Percentiles rank a stretch among this genome's conserved stretches.
Conservation (phyloP, 2,888 invertebrate genomes). For the Drosophila pseudotakahashii region DNA sequence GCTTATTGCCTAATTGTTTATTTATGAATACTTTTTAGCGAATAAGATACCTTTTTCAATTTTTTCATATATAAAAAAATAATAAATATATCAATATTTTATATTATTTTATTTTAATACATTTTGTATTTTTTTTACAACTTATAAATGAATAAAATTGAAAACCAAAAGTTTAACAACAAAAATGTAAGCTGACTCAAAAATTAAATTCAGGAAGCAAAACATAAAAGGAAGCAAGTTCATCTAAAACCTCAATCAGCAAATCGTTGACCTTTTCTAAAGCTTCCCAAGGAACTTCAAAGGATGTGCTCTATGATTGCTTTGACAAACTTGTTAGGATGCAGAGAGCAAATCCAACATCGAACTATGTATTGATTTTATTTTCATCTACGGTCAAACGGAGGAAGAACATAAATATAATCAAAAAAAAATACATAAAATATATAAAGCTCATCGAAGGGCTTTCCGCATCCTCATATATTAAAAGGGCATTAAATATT, state of each 20-base stretch:
- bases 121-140: too few species aligned
- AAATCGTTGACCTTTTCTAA: not conserved
- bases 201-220: not conserved
- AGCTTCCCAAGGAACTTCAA: constrained; percentile 12
- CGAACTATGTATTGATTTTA: constrained; percentile 17
- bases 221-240: not conserved
- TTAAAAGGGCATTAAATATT: constrained; percentile 40
- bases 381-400: not conserved
- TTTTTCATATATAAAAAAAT: too few species aligned
- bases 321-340: constrained; percentile 13
- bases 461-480: constrained; percentile 1
- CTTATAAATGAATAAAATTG: too few species aligned
- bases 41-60: too few species aligned
- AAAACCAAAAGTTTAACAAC: not conserved
- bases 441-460: constrained; percentile 18
- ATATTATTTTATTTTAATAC: too few species aligned
- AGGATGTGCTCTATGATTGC: constrained; percentile 16
- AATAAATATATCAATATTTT: not conserved
- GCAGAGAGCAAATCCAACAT: constrained; percentile 3
- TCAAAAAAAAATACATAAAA: constrained; percentile 23
- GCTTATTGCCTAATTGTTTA: not conserved
- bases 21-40: too few species aligned
- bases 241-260: not conserved
- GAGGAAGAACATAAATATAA: constrained; percentile 33
- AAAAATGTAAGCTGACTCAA: not conserved